phyloP scores from a whole-genome alignment of 1,140 invertebrate species.

The Drosophila baimaii region DNA sequence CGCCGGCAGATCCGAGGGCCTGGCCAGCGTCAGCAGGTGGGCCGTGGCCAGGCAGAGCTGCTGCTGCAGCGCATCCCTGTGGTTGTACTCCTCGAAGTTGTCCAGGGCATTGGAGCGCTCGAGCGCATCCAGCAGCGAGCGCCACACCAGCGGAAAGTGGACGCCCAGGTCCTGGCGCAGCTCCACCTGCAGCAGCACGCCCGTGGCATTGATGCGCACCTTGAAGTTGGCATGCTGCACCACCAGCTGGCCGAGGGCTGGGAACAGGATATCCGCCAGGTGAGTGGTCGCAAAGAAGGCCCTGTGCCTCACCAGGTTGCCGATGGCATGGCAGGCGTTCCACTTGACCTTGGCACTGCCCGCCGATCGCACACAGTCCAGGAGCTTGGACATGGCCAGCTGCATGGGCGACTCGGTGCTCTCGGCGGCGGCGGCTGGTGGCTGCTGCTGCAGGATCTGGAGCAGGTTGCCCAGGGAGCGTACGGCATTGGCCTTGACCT shows the following conservation, averaged over 20 bases:
- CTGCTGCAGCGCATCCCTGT: slow-evolving; percentile 90
- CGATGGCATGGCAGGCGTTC: slow-evolving; percentile 95
- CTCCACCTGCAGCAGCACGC: slow-evolving; percentile 88
- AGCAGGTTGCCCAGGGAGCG: slow-evolving; percentile 92
- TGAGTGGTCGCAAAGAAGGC: slow-evolving; percentile 84
- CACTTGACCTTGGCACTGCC: slow-evolving; percentile 94
- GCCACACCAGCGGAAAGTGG: slow-evolving; percentile 88
- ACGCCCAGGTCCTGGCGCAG: slow-evolving; percentile 87
- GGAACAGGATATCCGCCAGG: slow-evolving; percentile 84
- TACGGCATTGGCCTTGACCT: slow-evolving; percentile 91
- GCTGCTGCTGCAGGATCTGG: slow-evolving; percentile 86
- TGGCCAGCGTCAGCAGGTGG: slow-evolving; percentile 63
- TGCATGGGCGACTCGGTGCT: slow-evolving; percentile 85
- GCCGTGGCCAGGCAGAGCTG: slow-evolving; percentile 83
- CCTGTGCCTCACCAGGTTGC: slow-evolving; percentile 90
- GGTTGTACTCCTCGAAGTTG: slow-evolving; percentile 92
- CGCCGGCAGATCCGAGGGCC: slow-evolving; percentile 45
- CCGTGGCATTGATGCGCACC: slow-evolving; percentile 92
- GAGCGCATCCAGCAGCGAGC: slow-evolving; percentile 88
- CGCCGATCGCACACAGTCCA: slow-evolving; percentile 88
- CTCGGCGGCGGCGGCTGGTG: slow-evolving; percentile 64
- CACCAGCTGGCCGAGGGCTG: slow-evolving; percentile 85
- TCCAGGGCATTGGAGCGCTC: slow-evolving; percentile 90
- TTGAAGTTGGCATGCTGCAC: slow-evolving; percentile 87
- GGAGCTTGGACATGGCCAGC: slow-evolving; percentile 86